Evolutionary conservation across 2,113 vertebrate genomes (phyloP).

Genomic region (Epinephelus lanceolatus): DNA sequence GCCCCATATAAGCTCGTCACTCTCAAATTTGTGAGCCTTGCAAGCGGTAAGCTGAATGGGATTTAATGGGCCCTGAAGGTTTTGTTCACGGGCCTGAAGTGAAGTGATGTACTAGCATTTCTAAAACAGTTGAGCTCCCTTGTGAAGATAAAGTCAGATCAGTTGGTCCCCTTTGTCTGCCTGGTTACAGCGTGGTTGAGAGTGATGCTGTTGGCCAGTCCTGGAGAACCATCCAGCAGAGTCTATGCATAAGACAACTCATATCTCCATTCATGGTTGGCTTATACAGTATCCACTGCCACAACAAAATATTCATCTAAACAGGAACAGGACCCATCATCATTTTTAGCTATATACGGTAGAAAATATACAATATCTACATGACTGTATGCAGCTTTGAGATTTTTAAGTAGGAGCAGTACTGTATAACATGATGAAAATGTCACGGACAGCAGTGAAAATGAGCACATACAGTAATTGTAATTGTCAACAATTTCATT

Average conservation of each 20-base stretch:
- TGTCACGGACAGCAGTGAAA: background rate
- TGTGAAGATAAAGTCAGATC: background rate
- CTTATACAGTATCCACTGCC: background rate
- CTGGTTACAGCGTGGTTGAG: background rate
- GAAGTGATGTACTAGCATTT: background rate
- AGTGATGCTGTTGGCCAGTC: background rate
- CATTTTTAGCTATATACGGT: background rate
- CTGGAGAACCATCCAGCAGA: background rate
- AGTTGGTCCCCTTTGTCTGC: background rate
- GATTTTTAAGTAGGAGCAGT: background rate
- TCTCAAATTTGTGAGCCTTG: background rate
- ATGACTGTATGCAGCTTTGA: background rate
- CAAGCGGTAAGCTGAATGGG: background rate
- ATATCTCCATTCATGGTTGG: background rate
- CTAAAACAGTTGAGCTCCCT: background rate
- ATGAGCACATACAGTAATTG: background rate
- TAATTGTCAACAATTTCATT: background rate
- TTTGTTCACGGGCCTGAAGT: background rate
- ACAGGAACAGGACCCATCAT: background rate
- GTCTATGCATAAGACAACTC: background rate
- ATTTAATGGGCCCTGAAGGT: background rate
- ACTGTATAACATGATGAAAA: background rate
- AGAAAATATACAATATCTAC: background rate
- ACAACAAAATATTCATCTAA: background rate
- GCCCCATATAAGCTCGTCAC: background rate